Percentiles rank a stretch among this genome's conserved stretches.
Conservation (phyloP, 2,797 vertebrate genomes). For the Steatocranus sp. region DNA sequence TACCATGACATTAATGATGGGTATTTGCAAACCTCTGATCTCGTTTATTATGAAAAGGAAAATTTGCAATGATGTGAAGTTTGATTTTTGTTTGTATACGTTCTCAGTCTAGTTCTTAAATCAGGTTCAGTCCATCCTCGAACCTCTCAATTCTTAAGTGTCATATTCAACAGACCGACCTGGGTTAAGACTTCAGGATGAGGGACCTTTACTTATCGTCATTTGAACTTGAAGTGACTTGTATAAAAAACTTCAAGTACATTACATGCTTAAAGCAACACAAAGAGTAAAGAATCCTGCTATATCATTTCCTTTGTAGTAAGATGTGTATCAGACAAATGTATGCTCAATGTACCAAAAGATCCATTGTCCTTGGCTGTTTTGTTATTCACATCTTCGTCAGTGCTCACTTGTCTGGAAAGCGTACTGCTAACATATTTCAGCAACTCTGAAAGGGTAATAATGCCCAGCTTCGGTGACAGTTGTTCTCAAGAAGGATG, state of each 20-base stretch:
- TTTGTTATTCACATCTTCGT: conserved; percentile 4
- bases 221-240: background rate
- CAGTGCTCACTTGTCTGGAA: conserved; percentile 21
- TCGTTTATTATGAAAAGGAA: background rate
- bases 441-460: conserved; percentile 11
- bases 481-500: conserved; percentile 12
- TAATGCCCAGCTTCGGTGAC: conserved; percentile 15
- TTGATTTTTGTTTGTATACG: background rate
- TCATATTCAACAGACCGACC: background rate
- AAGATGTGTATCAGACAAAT: background rate
- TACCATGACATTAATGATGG: background rate
- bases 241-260: background rate
- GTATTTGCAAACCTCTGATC: background rate
- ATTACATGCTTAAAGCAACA: background rate
- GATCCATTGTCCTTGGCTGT: background rate
- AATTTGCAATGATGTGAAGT: background rate
- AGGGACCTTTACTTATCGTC: background rate
- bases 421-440: background rate
- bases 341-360: background rate
- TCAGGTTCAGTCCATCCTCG: background rate
- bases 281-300: background rate
- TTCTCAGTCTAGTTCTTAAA: background rate
- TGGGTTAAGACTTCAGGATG: background rate
- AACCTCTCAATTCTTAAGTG: background rate
- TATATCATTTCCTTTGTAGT: background rate